phyloP scores from a whole-genome alignment of 2,888 invertebrate species.

The Mellilla xanthometata region DNA sequence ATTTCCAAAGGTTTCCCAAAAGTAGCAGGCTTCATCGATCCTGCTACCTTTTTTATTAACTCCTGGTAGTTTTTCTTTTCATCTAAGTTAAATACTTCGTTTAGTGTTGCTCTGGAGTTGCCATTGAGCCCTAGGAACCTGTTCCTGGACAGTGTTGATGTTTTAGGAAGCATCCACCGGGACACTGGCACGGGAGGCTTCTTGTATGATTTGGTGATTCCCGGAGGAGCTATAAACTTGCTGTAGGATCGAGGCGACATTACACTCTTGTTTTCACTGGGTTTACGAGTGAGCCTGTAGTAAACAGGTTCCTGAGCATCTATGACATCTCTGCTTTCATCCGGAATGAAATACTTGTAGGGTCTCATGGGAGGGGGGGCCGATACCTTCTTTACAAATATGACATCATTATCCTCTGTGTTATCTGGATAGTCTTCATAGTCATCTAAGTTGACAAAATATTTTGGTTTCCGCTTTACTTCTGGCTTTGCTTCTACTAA shows the following conservation, averaged over 20 bases:
- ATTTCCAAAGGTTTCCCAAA: constrained; percentile 51
- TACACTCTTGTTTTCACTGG: constrained; percentile 44
- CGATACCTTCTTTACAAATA: constrained; percentile 63
- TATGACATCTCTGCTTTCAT: constrained; percentile 38
- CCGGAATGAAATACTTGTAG: constrained; percentile 52
- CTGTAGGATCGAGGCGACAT: constrained; percentile 55
- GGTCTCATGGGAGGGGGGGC: constrained; percentile 53
- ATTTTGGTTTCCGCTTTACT: constrained; percentile 50
- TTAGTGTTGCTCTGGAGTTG: constrained; percentile 59
- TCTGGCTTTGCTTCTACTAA: constrained; percentile 55
- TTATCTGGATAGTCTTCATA: constrained; percentile 46
- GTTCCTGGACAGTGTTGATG: constrained; percentile 55
- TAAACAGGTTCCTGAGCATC: constrained; percentile 50
- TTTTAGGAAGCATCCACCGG: constrained; percentile 59
- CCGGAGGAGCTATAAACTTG: constrained; percentile 62
- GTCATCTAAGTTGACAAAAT: constrained; percentile 62
- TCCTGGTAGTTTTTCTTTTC: constrained; percentile 82
- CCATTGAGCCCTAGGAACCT: constrained; percentile 57
- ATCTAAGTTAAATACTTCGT: constrained; percentile 80
- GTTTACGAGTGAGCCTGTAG: constrained; percentile 52
- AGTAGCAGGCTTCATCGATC: constrained; percentile 46
- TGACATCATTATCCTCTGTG: constrained; percentile 61
- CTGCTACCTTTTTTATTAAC: constrained; percentile 68
- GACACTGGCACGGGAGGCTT: constrained; percentile 53
- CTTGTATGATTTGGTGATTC: constrained; percentile 66